Conservation (phyloP, 2,113 vertebrate species). For the Hemichromis elongatus region DNA sequence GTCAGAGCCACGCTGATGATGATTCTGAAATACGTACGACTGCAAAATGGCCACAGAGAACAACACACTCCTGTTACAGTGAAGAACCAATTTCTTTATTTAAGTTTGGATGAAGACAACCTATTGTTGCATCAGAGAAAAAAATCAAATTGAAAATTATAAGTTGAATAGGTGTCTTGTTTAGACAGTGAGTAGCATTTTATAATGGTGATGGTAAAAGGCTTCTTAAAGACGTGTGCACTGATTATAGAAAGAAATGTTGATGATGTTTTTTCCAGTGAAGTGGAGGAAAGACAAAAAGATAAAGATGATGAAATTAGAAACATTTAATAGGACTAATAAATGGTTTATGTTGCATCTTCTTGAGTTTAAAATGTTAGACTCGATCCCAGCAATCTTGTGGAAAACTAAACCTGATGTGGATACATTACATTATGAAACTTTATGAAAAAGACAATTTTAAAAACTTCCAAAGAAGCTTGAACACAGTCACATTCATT, state of each 20-base stretch:
- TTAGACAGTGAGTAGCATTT: not conserved
- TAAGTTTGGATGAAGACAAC: not conserved
- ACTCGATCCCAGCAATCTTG: not conserved
- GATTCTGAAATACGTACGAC: not conserved
- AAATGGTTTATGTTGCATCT: not conserved
- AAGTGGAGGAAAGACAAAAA: not conserved
- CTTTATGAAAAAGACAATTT: not conserved
- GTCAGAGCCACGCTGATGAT: not conserved
- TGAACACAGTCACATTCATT: not conserved
- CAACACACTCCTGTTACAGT: not conserved
- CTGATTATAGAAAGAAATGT: not conserved
- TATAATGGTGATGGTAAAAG: not conserved
- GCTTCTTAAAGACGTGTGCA: fast-evolving
- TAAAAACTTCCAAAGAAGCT: fast-evolving
- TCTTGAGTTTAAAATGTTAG: not conserved
- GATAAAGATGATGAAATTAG: not conserved
- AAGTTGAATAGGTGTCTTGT: not conserved
- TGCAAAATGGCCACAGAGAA: not conserved
- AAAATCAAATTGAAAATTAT: not conserved
- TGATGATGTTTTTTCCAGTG: not conserved
- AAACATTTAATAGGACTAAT: not conserved
- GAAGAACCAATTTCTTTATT: not conserved
- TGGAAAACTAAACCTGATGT: not conserved
- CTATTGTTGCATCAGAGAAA: not conserved
- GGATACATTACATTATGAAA: not conserved